phyloP scores from a whole-genome alignment of 2,113 vertebrate genomes.

The Cardinalis cardinalis region DNA sequence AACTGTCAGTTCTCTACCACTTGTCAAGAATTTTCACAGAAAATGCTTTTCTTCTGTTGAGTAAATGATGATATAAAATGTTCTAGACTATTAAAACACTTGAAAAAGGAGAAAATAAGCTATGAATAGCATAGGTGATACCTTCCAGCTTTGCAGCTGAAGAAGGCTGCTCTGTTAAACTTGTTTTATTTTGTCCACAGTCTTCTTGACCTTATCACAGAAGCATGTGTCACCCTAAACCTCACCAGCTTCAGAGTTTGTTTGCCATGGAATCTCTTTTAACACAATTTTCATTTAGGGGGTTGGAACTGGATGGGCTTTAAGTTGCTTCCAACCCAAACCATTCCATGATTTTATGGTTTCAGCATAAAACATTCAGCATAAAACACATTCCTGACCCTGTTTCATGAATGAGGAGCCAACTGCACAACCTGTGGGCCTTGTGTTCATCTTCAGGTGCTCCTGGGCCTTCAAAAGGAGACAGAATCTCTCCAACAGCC shows the following conservation, averaged over 20 bases:
- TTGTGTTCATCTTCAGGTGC: not conserved
- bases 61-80: not conserved
- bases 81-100: not conserved
- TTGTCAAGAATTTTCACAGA: not conserved
- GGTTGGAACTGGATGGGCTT: not conserved
- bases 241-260: not conserved
- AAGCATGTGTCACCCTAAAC: not conserved
- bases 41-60: not conserved
- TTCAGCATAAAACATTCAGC: not conserved
- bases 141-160: not conserved
- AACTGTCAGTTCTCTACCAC: not conserved
- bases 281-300: not conserved
- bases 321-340: not conserved
- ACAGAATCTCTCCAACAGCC: not conserved
- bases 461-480: not conserved
- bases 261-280: not conserved
- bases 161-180: not conserved
- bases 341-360: not conserved
- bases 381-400: not conserved
- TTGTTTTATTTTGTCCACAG: not conserved
- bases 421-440: not conserved
- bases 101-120: not conserved
- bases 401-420: not conserved
- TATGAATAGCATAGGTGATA: not conserved
- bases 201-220: not conserved